A percentile compares a stretch with the other conserved stretches of the same genome.
These are phyloP conservation scores for Papilio dardanus DNA, from an alignment of 1,140 invertebrate species.

Conservation along the genomic window DNA sequence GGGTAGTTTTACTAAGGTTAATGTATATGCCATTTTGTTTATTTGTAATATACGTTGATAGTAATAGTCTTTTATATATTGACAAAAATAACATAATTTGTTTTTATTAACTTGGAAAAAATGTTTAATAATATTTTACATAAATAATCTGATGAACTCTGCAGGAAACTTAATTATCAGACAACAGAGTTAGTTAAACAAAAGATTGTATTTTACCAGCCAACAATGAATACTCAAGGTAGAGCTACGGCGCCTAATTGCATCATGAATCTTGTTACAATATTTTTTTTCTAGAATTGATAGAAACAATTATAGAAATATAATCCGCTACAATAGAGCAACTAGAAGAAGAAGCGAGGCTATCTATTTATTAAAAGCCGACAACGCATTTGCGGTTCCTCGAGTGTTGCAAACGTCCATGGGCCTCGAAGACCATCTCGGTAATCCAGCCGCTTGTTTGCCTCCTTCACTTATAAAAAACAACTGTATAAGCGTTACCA, in stretches of 20 bases:
- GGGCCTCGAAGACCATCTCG: too few species aligned
- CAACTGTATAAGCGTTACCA: too few species aligned
- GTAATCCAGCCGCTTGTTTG: too few species aligned
- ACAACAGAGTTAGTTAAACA: neutral
- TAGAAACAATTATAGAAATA: neutral
- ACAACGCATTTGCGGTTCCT: too few species aligned
- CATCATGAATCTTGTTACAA: conserved; percentile 3
- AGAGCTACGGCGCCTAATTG: neutral
- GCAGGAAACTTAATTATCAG: conserved; percentile 1
- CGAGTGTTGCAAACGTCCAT: too few species aligned
- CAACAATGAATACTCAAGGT: neutral
- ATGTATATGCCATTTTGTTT: too few species aligned
- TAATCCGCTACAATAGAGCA: too few species aligned
- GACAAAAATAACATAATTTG: neutral
- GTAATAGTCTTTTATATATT: neutral
- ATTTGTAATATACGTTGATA: too few species aligned
- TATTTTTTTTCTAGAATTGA: neutral
- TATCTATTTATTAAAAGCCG: too few species aligned
- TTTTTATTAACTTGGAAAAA: neutral
- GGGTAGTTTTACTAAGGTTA: too few species aligned
- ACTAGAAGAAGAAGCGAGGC: too few species aligned
- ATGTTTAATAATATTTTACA: neutral
- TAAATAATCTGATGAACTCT: neutral
- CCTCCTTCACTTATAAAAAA: too few species aligned
- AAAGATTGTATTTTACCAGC: neutral